Evolutionary conservation across 2,888 invertebrate genomes (phyloP).

Genomic region (Oeneis ivallda): DNA sequence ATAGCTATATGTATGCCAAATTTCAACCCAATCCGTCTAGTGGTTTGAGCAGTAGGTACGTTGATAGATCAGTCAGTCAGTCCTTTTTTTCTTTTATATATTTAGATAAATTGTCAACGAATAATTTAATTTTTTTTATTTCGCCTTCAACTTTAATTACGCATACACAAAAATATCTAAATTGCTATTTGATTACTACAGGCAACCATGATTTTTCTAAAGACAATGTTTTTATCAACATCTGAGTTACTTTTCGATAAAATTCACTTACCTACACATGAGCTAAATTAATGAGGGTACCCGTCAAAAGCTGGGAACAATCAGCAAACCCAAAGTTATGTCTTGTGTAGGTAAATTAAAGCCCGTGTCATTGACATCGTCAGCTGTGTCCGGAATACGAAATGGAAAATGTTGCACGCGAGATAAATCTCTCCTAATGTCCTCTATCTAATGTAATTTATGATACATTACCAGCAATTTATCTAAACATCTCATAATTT

Average conservation of each 20-base stretch:
- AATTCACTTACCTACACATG: no score
- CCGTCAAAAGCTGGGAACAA: no score
- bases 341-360: slow-evolving; percentile 18
- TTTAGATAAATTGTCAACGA: no score
- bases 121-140: neutral
- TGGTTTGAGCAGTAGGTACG: no score
- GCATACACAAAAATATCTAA: neutral
- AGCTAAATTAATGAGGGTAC: no score
- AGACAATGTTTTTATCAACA: neutral
- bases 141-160: neutral
- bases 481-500: slow-evolving; percentile 20
- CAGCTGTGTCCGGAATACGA: slow-evolving; percentile 29
- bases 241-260: no score
- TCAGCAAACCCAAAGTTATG: neutral
- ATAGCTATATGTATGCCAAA: no score
- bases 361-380: slow-evolving; percentile 18
- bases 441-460: slow-evolving; percentile 21
- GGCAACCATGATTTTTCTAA: neutral
- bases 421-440: slow-evolving; percentile 30
- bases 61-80: no score
- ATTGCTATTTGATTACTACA: neutral
- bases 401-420: slow-evolving; percentile 26
- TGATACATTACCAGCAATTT: slow-evolving; percentile 27
- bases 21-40: no score
- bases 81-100: no score